Conservation (phyloP, 2,888 invertebrate species). For the Epinotia ramella region DNA sequence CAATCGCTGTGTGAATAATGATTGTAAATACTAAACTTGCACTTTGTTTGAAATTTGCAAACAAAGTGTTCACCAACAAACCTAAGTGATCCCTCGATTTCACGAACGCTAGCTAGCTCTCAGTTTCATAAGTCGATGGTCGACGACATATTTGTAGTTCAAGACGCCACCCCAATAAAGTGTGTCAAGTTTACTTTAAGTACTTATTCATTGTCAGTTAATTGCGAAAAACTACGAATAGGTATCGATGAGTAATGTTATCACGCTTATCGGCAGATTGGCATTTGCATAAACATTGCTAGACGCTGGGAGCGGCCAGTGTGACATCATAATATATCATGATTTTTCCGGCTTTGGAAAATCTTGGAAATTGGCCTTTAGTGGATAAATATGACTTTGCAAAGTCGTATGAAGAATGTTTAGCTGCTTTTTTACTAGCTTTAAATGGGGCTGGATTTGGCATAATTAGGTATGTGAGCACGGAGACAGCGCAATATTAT, state of each 20-base stretch:
- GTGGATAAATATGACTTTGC: neutral
- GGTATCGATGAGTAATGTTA: slow-evolving; percentile 30
- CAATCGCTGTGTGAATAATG: neutral
- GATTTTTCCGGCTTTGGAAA: neutral
- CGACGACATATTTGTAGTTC: too few species aligned
- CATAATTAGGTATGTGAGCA: too few species aligned
- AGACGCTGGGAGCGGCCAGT: slow-evolving; percentile 36
- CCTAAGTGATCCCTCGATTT: too few species aligned
- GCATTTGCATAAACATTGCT: slow-evolving; percentile 44
- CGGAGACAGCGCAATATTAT: too few species aligned
- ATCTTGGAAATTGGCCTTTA: neutral
- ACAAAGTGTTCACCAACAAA: neutral
- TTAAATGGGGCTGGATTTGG: too few species aligned
- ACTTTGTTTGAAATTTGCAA: too few species aligned
- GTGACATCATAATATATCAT: slow-evolving; percentile 30
- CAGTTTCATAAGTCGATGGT: too few species aligned
- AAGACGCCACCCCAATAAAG: too few species aligned
- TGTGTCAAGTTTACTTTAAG: neutral
- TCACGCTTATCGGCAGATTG: slow-evolving; percentile 32
- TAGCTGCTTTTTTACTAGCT: neutral
- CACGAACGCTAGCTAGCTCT: too few species aligned
- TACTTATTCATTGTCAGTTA: neutral
- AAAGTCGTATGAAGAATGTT: neutral
- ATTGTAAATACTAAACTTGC: too few species aligned
- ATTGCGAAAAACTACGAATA: neutral